Base-by-base conservation (phyloP, 2,797 vertebrate genomes). In the Microctenopoma lineatum region DNA sequence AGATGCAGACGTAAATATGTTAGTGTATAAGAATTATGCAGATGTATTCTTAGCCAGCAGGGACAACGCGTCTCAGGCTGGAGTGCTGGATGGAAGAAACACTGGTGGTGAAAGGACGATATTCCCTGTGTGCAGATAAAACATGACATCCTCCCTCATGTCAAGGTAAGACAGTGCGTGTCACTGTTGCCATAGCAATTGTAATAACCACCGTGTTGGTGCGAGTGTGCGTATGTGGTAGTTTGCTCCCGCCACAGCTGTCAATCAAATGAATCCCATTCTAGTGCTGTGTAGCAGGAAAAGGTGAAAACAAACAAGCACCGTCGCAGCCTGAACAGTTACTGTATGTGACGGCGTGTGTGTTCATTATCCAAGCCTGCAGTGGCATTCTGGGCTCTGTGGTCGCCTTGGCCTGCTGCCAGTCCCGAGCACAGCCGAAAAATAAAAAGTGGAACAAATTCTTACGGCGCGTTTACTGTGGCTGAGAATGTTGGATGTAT, bases 101-200 rank as follows among this genome's bases (percentile, higher is more conserved):
- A 21, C 50, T 14, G 41, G n/a, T 21, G 44, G 25, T 58, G 26
- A 61, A 70, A 71, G 27, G 45, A 50, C 32, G 70, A 45, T 3
- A 21, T 51, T 38, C 36, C 29, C 58, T 34, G 25, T 2, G 56
- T 54, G 58, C 29, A 54, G 62, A 80, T 47, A 16, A 79, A 78
- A 73, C 51, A n/a, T 10, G 32, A 59, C 55, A 29, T 72, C 52
- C 45, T 41, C 68, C 44, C 55, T 70, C 63, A 18, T 64, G 70
- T 85, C 67, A 70, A 70, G 54, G 79, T 68, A 48, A 64, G 41
- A 59, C 53, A 3, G 12, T 11, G 57, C 32, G 10, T 21, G 16
- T 29, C 18, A 16, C 72, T 16, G 84, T 84, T 80, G 67, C 84
- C 75, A 84, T 84, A 70, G 81, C 12, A 12, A 86, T 71, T 59